phyloP scores from a whole-genome alignment of 2,797 vertebrate species.

The Clarias pachynema region DNA sequence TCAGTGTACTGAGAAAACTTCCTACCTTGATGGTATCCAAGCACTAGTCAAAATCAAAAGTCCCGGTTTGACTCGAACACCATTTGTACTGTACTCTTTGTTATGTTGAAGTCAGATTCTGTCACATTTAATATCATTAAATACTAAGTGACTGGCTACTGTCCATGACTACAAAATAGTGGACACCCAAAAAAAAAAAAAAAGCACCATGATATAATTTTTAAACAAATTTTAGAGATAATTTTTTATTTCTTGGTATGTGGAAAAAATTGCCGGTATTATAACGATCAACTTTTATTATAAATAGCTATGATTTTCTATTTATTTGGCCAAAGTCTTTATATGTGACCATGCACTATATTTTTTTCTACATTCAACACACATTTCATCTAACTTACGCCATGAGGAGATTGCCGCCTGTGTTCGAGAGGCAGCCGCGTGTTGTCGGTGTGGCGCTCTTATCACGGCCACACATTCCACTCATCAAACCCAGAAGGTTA shows the following conservation, averaged over 20 bases:
- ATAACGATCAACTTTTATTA: neutral
- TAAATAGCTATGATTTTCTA: neutral
- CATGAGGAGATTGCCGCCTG: slow-evolving; percentile 93
- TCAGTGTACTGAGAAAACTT: too few relatives aligned
- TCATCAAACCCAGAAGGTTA: slow-evolving; percentile 87
- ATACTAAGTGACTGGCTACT: neutral
- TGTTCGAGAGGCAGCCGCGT: slow-evolving; percentile 92
- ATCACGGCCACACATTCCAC: slow-evolving; percentile 87
- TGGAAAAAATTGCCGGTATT: neutral
- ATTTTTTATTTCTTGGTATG: neutral
- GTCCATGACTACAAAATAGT: neutral
- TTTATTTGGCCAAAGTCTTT: neutral
- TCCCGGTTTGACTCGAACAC: too few relatives aligned
- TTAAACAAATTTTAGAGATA: neutral
- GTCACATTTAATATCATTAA: neutral
- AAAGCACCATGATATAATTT: neutral
- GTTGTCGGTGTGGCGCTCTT: slow-evolving; percentile 88
- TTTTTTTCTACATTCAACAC: slow-evolving; percentile 45
- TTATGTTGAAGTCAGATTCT: neutral
- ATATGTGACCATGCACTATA: neutral
- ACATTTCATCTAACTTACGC: slow-evolving; percentile 70
- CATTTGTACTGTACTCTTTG: too few relatives aligned
- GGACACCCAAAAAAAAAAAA: neutral
- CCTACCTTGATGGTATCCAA: too few relatives aligned
- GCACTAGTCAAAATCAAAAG: too few relatives aligned